Base-by-base conservation (phyloP, 2,888 invertebrate genomes). In the Drosophila anceps region DNA sequence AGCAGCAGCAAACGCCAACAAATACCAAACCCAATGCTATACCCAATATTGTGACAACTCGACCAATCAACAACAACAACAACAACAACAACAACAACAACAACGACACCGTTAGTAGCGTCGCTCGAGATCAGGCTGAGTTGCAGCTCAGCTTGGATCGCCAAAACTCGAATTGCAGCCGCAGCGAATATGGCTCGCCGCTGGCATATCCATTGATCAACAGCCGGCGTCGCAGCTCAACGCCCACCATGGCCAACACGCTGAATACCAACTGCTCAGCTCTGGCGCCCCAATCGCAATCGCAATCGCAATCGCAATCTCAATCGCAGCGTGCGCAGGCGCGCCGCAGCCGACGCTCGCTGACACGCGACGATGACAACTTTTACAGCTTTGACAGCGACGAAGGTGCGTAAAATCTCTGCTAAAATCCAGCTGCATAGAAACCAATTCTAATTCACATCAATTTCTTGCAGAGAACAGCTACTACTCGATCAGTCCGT, bases 341-440 rank as follows among this genome's bases (percentile, higher is more conserved):
- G 13, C 82, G 90, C 53, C 87, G 88, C 18, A 88, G 73, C 67
- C 85, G 91, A 35, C 88, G 91, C 20, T 91, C 91, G 50, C 82
- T 91, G 88, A 85, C 90, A 50, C 88, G 89, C 68, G 92, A 92
- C 55, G 92, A 92, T 77, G 92, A 92, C 33, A 90, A 90, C 35
- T 92, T 91, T 57, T 92, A 91, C 73, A 92, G 92, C 61, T 92
- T 92, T 82, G 92, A 92, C 76, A 92, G 92, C 82, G 92, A 92
- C 81, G 92, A 92, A 87, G 92, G 92, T 92, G 50, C 60, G 88
- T 73, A 33, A 10, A 31, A 10, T 8, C 2, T 0, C 5, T 8
- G 0, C 27, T 7, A 4, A 18, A 37, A 24, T 0, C 51, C 1
- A 43, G 4, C 13, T 13, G 2, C 33, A 31, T 18, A 31, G 1